A percentile compares a stretch with the other conserved stretches of the same genome.
phyloP scores from a whole-genome alignment of 2,888 invertebrate species.

The Trachelus troglodyta region DNA sequence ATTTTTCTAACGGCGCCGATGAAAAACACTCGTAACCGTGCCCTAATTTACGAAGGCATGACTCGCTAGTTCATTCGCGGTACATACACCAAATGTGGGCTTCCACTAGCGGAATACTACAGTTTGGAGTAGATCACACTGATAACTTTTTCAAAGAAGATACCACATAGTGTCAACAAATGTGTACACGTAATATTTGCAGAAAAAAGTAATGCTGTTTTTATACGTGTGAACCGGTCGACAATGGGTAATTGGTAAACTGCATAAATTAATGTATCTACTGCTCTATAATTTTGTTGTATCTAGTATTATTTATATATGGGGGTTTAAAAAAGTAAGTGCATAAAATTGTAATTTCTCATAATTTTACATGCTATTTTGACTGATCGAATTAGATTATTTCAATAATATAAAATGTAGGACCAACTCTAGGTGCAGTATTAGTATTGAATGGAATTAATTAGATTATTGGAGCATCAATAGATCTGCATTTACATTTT shows the following conservation, averaged over 20 bases:
- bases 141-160: background rate
- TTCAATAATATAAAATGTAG: background rate
- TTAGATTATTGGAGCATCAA: background rate
- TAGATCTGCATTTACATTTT: background rate
- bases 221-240: background rate
- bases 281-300: background rate
- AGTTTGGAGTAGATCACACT: background rate
- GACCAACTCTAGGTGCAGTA: background rate
- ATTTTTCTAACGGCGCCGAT: background rate
- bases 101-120: background rate
- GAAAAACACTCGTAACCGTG: background rate
- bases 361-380: background rate
- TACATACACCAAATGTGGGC: background rate
- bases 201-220: background rate
- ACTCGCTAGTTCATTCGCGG: background rate
- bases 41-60: background rate
- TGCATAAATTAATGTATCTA: background rate
- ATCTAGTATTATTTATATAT: background rate
- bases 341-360: background rate
- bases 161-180: background rate
- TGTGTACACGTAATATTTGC: background rate
- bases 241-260: background rate
- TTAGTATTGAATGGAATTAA: background rate
- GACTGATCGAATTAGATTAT: too few relatives aligned
- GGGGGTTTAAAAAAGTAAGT: background rate